Evolutionary conservation across 2,113 vertebrate genomes (phyloP).

Genomic region (Sminthopsis crassicaudata): DNA sequence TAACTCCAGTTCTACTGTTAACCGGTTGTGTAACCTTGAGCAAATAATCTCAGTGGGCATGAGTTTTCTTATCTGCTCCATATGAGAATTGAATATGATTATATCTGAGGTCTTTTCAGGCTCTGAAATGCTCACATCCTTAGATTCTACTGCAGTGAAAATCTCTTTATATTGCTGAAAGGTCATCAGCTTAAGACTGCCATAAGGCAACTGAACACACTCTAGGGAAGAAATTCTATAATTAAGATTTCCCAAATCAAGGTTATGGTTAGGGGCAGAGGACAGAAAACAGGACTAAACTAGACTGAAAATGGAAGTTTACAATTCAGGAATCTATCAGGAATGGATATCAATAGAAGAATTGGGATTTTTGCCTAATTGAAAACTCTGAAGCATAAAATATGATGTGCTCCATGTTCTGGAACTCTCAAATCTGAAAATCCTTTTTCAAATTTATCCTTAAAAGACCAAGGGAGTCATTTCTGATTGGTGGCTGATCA

Average conservation of each 20-base stretch:
- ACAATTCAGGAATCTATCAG: not conserved
- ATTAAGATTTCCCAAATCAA: not conserved
- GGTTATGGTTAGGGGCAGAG: not conserved
- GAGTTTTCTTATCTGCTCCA: not conserved
- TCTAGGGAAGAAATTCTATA: not conserved
- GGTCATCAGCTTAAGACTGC: not conserved
- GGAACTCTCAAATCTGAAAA: slow-evolving; percentile 38
- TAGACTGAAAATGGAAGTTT: not conserved
- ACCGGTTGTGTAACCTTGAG: not conserved
- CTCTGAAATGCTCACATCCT: not conserved
- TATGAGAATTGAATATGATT: not conserved
- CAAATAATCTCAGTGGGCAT: not conserved
- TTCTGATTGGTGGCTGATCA: not conserved
- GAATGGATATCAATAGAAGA: not conserved
- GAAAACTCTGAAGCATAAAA: slow-evolving; percentile 54
- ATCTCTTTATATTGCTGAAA: not conserved
- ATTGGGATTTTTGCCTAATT: slow-evolving; percentile 11
- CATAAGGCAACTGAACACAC: not conserved
- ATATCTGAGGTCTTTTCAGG: not conserved
- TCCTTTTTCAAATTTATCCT: slow-evolving; percentile 15
- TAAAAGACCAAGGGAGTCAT: slow-evolving; percentile 26
- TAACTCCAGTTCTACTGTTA: not conserved
- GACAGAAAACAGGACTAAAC: not conserved
- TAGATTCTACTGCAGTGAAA: not conserved
- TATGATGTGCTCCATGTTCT: not conserved